These are phyloP conservation scores for Telmatochromis sp. DNA, from an alignment of 2,113 vertebrate species.

Conservation along the genomic window DNA sequence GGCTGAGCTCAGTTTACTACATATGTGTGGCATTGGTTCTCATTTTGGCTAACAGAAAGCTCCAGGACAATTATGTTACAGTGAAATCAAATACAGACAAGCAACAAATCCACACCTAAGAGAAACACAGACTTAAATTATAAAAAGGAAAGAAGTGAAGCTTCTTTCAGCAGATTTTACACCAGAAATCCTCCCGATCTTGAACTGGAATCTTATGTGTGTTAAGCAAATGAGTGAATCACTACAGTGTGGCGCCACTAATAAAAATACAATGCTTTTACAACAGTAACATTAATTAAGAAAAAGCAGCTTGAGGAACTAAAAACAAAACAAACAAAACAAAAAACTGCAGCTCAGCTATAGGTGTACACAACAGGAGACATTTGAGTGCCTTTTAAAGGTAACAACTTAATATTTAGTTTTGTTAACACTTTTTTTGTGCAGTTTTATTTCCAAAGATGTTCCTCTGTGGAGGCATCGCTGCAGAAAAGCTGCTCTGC, in stretches of 20 bases:
- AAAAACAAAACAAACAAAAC: neutral
- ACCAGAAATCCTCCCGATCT: neutral
- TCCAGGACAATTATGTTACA: neutral
- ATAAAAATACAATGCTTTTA: neutral
- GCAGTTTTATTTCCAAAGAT: neutral
- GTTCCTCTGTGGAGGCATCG: neutral
- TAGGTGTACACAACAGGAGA: neutral
- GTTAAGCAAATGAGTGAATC: neutral
- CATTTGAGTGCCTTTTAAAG: neutral
- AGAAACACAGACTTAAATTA: neutral
- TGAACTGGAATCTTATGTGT: neutral
- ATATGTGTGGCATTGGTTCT: neutral
- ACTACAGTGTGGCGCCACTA: neutral
- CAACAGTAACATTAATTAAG: neutral
- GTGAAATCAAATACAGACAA: neutral
- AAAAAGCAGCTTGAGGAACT: neutral
- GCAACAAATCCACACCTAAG: neutral
- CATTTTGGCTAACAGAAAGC: neutral
- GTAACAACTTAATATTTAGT: neutral
- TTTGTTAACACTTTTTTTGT: neutral
- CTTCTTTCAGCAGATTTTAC: neutral
- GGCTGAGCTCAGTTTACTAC: neutral
- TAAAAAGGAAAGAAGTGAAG: neutral
- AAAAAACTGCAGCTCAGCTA: neutral
- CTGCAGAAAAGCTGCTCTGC: neutral